Evolutionary conservation across 2,888 invertebrate species (phyloP), one percentile per base, ranked within the genome.

Genomic region (Pyrgus malvae): DNA sequence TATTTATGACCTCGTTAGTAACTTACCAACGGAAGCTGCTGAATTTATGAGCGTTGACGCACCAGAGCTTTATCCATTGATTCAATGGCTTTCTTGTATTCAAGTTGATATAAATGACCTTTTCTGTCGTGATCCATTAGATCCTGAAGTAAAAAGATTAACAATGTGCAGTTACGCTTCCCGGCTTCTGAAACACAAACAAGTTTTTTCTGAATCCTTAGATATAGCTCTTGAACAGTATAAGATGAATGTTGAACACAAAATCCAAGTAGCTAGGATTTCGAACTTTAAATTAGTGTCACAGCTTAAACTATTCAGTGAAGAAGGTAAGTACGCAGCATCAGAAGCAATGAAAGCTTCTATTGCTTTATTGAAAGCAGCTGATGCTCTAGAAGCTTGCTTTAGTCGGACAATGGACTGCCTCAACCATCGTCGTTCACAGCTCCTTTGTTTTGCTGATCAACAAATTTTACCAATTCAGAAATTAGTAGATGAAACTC

Each of bases 181-280:
- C 1, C 79, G 88, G 2, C 62, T 89, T 40, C n/a, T 54, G 1
- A 81, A 76, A 59, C 71, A 83, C 58, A 73, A 74, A 2, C 55
- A 58, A 9, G 60, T 72, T 3, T 88, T 79, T 63, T 76, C 79
- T 40, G 74, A 77, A 2, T 87, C 86, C 9, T 64, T 87, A 16
- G 64, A 76, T 37, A 40, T 35, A 5, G 74, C 70, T 1, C 49
- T 80, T 11, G 67, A 63, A 3, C 58, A 64, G 0, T 76, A 64
- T 56, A 83, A 77, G 53, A 67, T 56, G 17, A 56, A 67, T n/a
- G 45, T 80, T 0, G 71, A 78, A 21, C 60, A 74, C 16, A 66
- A 73, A n/a, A 60, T 85, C 41, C 87, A 88, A 59, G 74, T 75
- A 33, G 83, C 71, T 7, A 73, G 85, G n/a, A 74, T 84, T 29